Evolutionary conservation across 2,113 vertebrate genomes (phyloP).

Genomic region (Paradisaea rubra): DNA sequence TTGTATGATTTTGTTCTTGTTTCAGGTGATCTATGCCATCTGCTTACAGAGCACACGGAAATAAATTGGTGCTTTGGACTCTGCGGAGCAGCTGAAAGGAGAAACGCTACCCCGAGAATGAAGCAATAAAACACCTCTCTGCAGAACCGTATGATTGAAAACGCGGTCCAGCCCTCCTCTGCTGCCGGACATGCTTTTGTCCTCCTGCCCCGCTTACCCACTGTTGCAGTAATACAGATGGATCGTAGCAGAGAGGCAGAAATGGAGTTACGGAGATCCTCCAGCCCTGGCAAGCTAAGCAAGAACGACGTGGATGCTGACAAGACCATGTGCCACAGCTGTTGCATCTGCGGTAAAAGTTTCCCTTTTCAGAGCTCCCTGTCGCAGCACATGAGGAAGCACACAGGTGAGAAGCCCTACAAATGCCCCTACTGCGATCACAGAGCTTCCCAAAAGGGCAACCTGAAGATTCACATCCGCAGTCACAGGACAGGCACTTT

Average conservation of each 20-base stretch:
- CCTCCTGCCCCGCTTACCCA: background rate
- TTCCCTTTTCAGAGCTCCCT: constrained; percentile 95
- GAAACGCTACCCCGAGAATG: constrained; percentile 1
- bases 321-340: constrained; percentile 77
- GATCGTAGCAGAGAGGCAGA: constrained; percentile 72
- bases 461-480: constrained; percentile 94
- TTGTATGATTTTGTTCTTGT: constrained; percentile 39
- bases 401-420: constrained; percentile 93
- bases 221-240: constrained; percentile 65
- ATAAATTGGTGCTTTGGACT: background rate
- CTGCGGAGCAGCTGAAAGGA: background rate
- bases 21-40: constrained; percentile 59
- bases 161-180: background rate
- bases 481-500: constrained; percentile 89
- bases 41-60: background rate
- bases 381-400: constrained; percentile 94
- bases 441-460: constrained; percentile 93
- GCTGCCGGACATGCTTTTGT: background rate
- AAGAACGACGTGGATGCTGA: constrained; percentile 73
- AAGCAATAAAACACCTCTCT: constrained; percentile 27
- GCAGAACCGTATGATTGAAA: constrained; percentile 53
- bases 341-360: constrained; percentile 89
- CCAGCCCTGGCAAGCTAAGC: constrained; percentile 66
- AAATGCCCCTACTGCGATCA: constrained; percentile 96
- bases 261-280: constrained; percentile 74